These are phyloP conservation scores for Acholoe squamosa DNA, from an alignment of 2,888 invertebrate genomes.

Conservation along the genomic window DNA sequence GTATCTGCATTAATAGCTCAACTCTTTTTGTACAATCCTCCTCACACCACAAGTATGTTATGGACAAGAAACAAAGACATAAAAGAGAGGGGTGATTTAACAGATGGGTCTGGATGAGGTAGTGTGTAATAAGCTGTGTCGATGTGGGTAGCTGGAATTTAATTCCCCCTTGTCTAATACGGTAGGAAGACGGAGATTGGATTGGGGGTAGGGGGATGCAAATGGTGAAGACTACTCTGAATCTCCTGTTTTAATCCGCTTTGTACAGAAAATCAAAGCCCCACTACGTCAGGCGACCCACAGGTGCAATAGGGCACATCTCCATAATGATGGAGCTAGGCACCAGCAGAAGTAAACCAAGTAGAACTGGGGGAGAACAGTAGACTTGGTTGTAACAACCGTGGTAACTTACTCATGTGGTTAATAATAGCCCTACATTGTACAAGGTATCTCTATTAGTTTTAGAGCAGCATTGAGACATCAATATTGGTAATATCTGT, in stretches of 20 bases:
- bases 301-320: conserved; percentile 21
- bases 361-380: too few species aligned
- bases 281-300: not conserved
- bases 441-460: too few species aligned
- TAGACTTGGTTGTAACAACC: too few species aligned
- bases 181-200: not conserved
- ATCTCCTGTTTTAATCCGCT: conserved; percentile 30
- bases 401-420: too few species aligned
- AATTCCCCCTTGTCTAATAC: conserved; percentile 25
- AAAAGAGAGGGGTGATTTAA: conserved; percentile 5
- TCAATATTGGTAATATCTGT: too few species aligned
- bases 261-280: conserved; percentile 22
- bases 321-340: not conserved
- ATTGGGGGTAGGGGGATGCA: not conserved
- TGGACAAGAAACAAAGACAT: not conserved
- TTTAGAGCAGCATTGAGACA: too few species aligned
- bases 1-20: not conserved
- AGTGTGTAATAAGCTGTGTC: not conserved
- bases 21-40: not conserved
- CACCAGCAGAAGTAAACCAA: too few species aligned
- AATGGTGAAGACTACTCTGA: not conserved
- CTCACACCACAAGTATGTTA: not conserved
- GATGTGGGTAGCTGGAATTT: not conserved
- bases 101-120: not conserved
- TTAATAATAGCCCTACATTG: too few species aligned